Base-by-base conservation (phyloP, 2,888 invertebrate genomes). In the Leptopilina myrica region DNA sequence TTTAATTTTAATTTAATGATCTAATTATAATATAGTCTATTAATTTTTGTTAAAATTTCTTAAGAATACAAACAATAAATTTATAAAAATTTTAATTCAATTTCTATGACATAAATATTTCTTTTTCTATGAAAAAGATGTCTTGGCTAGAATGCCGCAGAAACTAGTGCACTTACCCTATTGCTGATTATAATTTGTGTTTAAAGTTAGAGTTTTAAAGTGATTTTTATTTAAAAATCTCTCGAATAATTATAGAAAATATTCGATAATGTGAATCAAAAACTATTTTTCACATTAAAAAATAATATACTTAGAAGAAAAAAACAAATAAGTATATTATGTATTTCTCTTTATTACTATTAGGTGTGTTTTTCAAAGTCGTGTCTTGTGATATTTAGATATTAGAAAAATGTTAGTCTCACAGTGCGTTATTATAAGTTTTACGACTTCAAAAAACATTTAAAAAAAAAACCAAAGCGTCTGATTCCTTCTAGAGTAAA, bases 401-500 rank as follows among this genome's bases (percentile, higher is more conserved):
- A 49, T 69, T 69, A 69, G 69, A 73, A 20, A 49, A 20, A 53
- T 53, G 33, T 49, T 69, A 53, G 20, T 53, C 73, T 73, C 26
- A 73, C 73, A 20, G n/a, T 73, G 53, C 73, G 33, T 73, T 67
- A 46, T 67, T 67, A 46, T 56, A 33, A 73, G 73, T 73, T 73
- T 73, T 56, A 56, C 14, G 53, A 56, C 56, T 73, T 73, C 53
- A 85, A 85, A 84, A 73, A 82, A 83, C 79, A 85, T 84, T 84
- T 26, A 76, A 86, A 46, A 46, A 46, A 46, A 46, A 46, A 86
- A 87, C 84, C 83, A 87, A 86, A 83, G 82, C 84, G 83, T 84
- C 77, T 81, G 82, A 84, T 87, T 87, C 84, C 87, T 86, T 84
- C 33, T 33, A 33, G 33, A 33, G 33, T 33, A 5, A 33, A 33